Percentiles rank a stretch among this genome's conserved stretches.
These are phyloP conservation scores for Synanthedon myopaeformis DNA, from an alignment of 2,888 invertebrate species.

Conservation along the genomic window DNA sequence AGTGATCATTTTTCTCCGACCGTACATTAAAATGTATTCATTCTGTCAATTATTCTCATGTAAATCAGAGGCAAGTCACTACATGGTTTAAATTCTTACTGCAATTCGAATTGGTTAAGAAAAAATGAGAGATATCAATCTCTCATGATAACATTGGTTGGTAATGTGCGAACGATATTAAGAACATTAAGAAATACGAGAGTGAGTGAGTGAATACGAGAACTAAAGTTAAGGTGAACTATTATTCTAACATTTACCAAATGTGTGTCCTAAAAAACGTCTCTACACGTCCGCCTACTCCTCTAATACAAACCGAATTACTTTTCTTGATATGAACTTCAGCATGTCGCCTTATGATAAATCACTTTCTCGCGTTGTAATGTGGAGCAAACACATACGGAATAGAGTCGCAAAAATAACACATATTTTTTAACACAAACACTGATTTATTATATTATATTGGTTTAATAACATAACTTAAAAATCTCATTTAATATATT, in stretches of 20 bases:
- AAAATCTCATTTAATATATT: no score
- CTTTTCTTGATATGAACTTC: constrained; percentile 59
- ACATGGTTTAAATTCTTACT: no score
- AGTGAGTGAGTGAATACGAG: no score
- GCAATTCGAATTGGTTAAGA: no score
- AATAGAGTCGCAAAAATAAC: constrained; percentile 41
- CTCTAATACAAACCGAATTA: constrained; percentile 61
- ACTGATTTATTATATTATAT: constrained; percentile 6
- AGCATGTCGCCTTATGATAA: constrained; percentile 64
- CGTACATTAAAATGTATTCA: no score
- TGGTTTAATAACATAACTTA: no score
- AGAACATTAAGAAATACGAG: neutral
- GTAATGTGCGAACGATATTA: no score
- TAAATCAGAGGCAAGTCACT: no score
- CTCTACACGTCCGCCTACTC: constrained; percentile 32
- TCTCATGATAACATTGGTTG: no score
- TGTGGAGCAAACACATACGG: constrained; percentile 42
- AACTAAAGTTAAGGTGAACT: constrained; percentile 17
- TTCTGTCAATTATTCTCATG: no score
- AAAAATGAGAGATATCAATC: no score
- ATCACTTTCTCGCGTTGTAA: constrained; percentile 52
- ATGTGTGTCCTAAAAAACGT: constrained; percentile 56
- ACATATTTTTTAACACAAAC: constrained; percentile 17
- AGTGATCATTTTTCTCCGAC: no score
- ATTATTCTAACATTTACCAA: constrained; percentile 61